Evolutionary conservation across 2,113 vertebrate species (phyloP).

Genomic region (Mandrillus leucophaeus): DNA sequence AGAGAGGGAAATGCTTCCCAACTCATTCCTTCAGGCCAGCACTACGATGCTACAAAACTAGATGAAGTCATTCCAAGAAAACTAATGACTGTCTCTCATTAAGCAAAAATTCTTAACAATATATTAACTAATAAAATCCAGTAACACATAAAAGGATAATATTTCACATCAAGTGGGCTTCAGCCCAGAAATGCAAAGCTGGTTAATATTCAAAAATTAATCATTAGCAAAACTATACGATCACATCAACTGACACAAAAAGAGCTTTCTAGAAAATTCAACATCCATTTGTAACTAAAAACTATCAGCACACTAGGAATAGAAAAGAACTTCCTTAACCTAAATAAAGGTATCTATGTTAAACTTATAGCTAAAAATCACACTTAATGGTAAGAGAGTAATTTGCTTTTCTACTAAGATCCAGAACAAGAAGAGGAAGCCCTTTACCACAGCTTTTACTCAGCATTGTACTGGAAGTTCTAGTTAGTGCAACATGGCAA

Average conservation of each 20-base stretch:
- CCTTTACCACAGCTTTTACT: background rate
- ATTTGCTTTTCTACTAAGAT: background rate
- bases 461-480: background rate
- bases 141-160: background rate
- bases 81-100: background rate
- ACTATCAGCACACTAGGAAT: background rate
- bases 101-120: constrained; percentile 30
- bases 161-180: background rate
- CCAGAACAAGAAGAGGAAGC: background rate
- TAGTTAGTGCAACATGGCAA: background rate
- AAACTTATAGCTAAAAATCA: background rate
- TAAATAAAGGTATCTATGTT: background rate
- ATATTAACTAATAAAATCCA: constrained; percentile 7
- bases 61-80: background rate
- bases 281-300: background rate
- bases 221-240: background rate
- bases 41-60: background rate
- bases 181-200: background rate
- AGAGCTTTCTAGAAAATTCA: constrained; percentile 6
- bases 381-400: background rate
- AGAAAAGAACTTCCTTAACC: background rate
- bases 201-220: background rate
- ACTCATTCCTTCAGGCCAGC: background rate
- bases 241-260: background rate
- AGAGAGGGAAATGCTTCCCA: background rate